phyloP scores from a whole-genome alignment of 2,113 vertebrate genomes.

The Triplophysa rosa region DNA sequence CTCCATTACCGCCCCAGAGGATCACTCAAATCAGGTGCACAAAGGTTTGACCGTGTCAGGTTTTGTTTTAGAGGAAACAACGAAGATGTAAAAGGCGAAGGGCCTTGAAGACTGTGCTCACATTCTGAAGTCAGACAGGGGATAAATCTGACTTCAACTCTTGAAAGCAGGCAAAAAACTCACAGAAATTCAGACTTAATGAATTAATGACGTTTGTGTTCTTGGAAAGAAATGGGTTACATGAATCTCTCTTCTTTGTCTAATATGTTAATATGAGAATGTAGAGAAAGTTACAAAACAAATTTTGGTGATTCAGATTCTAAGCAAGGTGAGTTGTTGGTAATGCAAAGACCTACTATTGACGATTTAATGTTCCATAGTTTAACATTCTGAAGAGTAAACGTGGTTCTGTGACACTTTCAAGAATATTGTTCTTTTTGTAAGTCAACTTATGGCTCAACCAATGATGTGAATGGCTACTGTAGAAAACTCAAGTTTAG shows the following conservation, averaged over 20 bases:
- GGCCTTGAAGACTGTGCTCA: neutral
- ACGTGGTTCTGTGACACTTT: too few relatives aligned
- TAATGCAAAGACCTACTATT: neutral
- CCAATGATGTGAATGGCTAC: too few relatives aligned
- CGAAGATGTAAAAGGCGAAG: constrained; percentile 66
- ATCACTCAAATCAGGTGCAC: constrained; percentile 68
- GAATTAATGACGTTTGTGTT: neutral
- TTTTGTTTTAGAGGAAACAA: constrained; percentile 67
- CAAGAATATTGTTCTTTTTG: too few relatives aligned
- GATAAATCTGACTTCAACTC: neutral
- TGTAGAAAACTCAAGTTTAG: too few relatives aligned
- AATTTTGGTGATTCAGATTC: neutral
- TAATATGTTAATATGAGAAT: neutral
- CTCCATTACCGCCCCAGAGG: constrained; percentile 53
- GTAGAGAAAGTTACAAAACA: neutral
- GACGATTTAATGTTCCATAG: neutral
- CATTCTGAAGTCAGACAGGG: neutral
- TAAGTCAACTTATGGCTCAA: too few relatives aligned
- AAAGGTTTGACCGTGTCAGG: constrained; percentile 62
- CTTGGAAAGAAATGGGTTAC: neutral
- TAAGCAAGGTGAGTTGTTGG: neutral
- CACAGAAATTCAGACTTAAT: neutral
- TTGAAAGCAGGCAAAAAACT: neutral
- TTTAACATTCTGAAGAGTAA: too few relatives aligned
- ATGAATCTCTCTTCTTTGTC: neutral